Evolutionary conservation across 2,797 vertebrate species (phyloP).

Genomic region (Lepilemur ruficaudatus): DNA sequence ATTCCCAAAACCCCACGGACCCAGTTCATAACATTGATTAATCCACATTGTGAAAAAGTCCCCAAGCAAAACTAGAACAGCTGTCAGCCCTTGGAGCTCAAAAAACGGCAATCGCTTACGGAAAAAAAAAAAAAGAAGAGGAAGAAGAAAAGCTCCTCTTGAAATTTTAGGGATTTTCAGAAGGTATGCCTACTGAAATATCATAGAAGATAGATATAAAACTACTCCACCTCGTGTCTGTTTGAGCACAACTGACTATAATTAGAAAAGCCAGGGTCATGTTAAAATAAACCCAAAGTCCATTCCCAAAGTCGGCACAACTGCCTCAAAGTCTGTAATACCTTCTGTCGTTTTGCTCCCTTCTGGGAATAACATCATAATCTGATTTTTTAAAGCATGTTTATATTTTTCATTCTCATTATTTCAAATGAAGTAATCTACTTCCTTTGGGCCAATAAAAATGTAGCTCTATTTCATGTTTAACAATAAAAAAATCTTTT

Average conservation of each 20-base stretch:
- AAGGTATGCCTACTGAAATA: slow-evolving; percentile 45
- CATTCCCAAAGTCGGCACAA: slow-evolving; percentile 28
- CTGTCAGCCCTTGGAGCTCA: slow-evolving; percentile 84
- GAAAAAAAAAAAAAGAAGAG: neutral
- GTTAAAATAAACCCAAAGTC: neutral
- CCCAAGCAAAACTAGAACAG: slow-evolving; percentile 87
- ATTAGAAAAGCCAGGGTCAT: slow-evolving; percentile 14
- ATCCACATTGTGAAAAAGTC: slow-evolving; percentile 88
- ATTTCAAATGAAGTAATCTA: neutral
- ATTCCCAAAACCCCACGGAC: slow-evolving; percentile 87
- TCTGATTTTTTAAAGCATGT: neutral
- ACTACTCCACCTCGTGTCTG: neutral
- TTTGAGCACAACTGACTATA: neutral
- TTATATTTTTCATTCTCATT: neutral
- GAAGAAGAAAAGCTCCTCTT: slow-evolving; percentile 37
- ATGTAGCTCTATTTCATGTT: slow-evolving; percentile 7
- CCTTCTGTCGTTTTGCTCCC: neutral
- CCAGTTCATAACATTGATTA: slow-evolving; percentile 89
- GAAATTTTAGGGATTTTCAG: slow-evolving; percentile 48
- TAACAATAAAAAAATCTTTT: neutral
- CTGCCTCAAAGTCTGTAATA: neutral
- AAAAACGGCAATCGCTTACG: slow-evolving; percentile 72
- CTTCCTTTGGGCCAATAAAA: neutral
- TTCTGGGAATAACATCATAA: neutral
- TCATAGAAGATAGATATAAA: neutral